Evolutionary conservation across 23 tunicate genomes (phyloP).

Genomic region (Ciona savignyi): DNA sequence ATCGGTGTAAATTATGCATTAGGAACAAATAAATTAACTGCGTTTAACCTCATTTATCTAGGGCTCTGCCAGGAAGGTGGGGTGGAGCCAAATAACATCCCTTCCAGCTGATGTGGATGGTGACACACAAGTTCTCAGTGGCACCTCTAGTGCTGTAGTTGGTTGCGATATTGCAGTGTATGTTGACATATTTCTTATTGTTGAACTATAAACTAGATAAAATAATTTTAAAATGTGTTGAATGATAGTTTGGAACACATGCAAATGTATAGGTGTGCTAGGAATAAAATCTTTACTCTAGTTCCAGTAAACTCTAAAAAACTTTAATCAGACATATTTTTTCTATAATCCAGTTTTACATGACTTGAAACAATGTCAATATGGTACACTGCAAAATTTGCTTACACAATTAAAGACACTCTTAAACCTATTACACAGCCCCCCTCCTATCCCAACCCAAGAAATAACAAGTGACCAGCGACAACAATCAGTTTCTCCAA

Average conservation of each 20-base stretch:
- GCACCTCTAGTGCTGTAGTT: conserved; percentile 11
- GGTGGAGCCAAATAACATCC: background rate
- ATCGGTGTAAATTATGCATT: background rate
- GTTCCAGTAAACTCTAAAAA: too few relatives aligned
- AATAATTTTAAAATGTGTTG: too few relatives aligned
- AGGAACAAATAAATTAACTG: background rate
- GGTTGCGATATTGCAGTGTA: background rate
- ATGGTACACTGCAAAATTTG: background rate
- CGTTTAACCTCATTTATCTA: too few relatives aligned
- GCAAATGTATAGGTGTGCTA: too few relatives aligned
- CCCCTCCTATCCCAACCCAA: conserved; percentile 6
- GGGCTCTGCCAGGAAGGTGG: too few relatives aligned
- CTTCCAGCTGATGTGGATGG: background rate
- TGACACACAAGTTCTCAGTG: conserved; percentile 18
- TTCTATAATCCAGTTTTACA: too few relatives aligned
- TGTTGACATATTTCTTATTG: too few relatives aligned
- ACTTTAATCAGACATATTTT: too few relatives aligned
- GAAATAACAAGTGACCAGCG: conserved; percentile 47
- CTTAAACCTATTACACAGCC: background rate
- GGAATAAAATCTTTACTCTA: background rate
- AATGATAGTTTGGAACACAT: too few relatives aligned
- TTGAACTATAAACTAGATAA: too few relatives aligned
- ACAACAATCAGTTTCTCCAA: conserved; percentile 3
- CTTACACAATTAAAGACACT: background rate
- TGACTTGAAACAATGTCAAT: too few relatives aligned